A percentile compares a stretch with the other conserved stretches of the same genome.
Conservation (phyloP, 1,140 invertebrate species). For the Macrobrachium nipponense region DNA sequence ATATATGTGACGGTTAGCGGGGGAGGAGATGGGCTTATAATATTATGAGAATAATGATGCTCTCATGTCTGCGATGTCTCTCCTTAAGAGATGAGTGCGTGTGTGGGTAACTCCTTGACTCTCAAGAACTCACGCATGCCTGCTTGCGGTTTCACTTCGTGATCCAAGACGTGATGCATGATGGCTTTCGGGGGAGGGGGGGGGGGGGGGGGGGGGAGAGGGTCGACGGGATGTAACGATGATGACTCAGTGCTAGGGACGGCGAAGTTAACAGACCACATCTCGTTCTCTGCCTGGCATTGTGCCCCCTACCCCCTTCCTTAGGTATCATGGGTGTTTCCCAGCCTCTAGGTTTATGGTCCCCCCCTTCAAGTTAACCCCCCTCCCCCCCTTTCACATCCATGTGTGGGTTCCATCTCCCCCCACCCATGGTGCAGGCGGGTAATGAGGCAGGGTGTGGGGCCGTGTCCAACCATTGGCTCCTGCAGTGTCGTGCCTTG, state of each 20-base stretch:
- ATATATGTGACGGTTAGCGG: too few species aligned
- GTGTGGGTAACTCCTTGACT: too few species aligned
- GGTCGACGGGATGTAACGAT: neutral
- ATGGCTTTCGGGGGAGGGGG: neutral
- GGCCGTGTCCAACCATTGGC: constrained; percentile 54
- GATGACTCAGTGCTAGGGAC: neutral
- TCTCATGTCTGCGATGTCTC: too few species aligned
- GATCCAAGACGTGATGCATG: too few species aligned
- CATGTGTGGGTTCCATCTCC: neutral
- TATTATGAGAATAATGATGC: too few species aligned
- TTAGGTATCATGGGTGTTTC: neutral
- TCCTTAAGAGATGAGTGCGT: too few species aligned
- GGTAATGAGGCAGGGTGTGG: constrained; percentile 37
- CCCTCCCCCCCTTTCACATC: neutral
- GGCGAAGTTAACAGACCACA: too few species aligned
- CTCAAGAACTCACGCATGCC: too few species aligned
- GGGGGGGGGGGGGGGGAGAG: neutral
- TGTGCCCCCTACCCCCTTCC: neutral
- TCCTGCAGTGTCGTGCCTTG: constrained; percentile 56
- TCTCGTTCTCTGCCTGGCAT: too few species aligned
- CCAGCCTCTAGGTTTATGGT: neutral
- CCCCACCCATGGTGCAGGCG: constrained; percentile 26
- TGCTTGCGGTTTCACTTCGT: too few species aligned
- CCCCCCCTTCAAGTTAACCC: neutral
- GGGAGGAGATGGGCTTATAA: too few species aligned